Evolutionary conservation across 2,888 invertebrate species (phyloP).

Genomic region (Balanococcus diminutus): DNA sequence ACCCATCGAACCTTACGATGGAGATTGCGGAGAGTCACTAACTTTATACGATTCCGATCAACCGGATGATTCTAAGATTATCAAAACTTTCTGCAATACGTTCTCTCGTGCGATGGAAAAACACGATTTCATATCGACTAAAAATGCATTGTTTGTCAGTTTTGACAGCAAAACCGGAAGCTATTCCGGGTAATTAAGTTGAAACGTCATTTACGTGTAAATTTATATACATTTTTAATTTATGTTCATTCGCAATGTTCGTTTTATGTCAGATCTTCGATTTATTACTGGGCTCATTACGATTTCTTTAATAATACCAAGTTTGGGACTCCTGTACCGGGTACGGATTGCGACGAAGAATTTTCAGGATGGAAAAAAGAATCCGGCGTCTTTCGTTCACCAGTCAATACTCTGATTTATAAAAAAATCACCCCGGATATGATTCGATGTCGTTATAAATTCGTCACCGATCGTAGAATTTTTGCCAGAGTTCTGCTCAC

Average conservation of each 20-base stretch:
- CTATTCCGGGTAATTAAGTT: constrained; percentile 79
- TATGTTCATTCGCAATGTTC: not conserved
- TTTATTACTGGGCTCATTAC: constrained; percentile 93
- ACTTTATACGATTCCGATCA: constrained; percentile 87
- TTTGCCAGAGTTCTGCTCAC: constrained; percentile 82
- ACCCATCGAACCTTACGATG: constrained; percentile 82
- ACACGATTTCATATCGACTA: constrained; percentile 88
- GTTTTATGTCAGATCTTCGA: constrained; percentile 70
- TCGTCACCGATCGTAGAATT: constrained; percentile 80
- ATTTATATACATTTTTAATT: not conserved
- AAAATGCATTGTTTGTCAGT: constrained; percentile 83
- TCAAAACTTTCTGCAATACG: constrained; percentile 93
- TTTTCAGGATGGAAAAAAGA: constrained; percentile 84
- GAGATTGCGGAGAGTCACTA: constrained; percentile 87
- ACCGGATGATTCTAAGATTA: constrained; percentile 87
- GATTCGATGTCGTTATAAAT: constrained; percentile 81
- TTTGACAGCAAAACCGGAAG: constrained; percentile 92
- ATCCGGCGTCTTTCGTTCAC: constrained; percentile 78
- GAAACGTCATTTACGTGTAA: not conserved
- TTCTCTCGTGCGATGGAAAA: constrained; percentile 93
- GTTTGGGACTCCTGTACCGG: constrained; percentile 80
- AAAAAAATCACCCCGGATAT: constrained; percentile 71
- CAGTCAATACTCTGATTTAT: constrained; percentile 85
- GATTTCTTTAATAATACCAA: constrained; percentile 91
- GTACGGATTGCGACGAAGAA: constrained; percentile 84